Evolutionary conservation across 1,140 invertebrate species (phyloP).

Genomic region (Pseudomyrmex flavicornis): DNA sequence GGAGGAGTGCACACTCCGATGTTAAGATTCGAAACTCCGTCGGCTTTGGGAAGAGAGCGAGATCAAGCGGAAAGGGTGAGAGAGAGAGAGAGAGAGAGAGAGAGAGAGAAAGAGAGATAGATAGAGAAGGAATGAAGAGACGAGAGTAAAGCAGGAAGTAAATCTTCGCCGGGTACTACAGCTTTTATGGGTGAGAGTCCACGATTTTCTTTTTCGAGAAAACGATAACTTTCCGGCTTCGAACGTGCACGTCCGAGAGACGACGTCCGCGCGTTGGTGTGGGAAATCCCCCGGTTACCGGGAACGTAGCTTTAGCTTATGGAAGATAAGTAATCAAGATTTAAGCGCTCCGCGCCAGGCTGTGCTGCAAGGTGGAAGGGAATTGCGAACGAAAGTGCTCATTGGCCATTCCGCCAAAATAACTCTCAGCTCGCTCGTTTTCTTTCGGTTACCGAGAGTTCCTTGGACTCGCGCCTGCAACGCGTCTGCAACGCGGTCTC

Average conservation of each 20-base stretch:
- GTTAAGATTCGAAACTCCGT: conserved; percentile 56
- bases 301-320: conserved; percentile 54
- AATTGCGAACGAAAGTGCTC: conserved; percentile 48
- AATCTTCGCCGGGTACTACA: conserved; percentile 59
- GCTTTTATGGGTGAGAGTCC: conserved; percentile 53
- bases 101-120: neutral
- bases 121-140: neutral
- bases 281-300: conserved; percentile 9
- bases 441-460: conserved; percentile 16
- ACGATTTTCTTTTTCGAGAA: conserved; percentile 58
- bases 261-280: conserved; percentile 19
- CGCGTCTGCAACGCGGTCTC: conserved; percentile 10
- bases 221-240: conserved; percentile 59
- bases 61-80: neutral
- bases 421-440: conserved; percentile 31
- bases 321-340: conserved; percentile 60
- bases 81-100: neutral
- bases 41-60: conserved; percentile 44
- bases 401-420: conserved; percentile 50
- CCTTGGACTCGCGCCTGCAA: neutral
- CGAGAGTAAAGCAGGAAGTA: conserved; percentile 52
- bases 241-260: conserved; percentile 52
- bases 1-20: conserved; percentile 14
- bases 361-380: neutral
- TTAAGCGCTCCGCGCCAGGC: conserved; percentile 34